Base-by-base conservation (phyloP, 2,888 invertebrate genomes). In the Julus scandinavius region DNA sequence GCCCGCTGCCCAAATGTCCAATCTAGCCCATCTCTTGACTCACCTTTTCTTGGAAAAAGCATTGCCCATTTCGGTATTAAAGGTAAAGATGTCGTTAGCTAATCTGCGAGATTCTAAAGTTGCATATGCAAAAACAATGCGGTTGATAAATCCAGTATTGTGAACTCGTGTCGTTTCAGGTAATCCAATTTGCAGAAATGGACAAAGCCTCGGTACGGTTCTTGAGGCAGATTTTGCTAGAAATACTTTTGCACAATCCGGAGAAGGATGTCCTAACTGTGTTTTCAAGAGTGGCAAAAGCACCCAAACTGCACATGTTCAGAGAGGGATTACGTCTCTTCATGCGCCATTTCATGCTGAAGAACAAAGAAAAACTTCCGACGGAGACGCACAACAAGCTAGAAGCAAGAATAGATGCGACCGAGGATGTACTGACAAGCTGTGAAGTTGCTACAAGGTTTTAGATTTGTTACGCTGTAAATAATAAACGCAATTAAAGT, bases 131-230 rank as follows among this genome's bases (percentile, higher is more conserved):
- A 80, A 80, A 40, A 2, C 9, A 72, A 72, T 20, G 9, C n/a
- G n/a, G n/a, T 17, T n/a, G 29, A 72, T 29, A 72, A 63, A 63
- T 20, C 63, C n/a, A 20, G 5, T n/a, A n/a, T 17, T n/a, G 63
- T 20, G 20, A 50, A 38, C 72, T 87, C 20, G 45, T 72, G n/a
- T 88, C 88, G 40, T 54, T 85, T 58, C 40, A 96, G 96, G 94
- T 96, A n/a, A 94, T 98, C 40, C 94, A 98, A 91, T 97, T 98
- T 92, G 95, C 96, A 0, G 96, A 97, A 91, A 93, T 98, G 90
- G 96, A 97, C 91, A 96, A 96, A 91, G 92, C 94, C 0, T 95
- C 95, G 85, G 95, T 97, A n/a, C 93, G 95, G 50, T 95, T 98
- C 89, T 94, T 98, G 92, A 94, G 96, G 0, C 96, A 96, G 91